These are phyloP conservation scores for Malurus splendens DNA, from an alignment of 2,797 vertebrate genomes.

Conservation along the genomic window DNA sequence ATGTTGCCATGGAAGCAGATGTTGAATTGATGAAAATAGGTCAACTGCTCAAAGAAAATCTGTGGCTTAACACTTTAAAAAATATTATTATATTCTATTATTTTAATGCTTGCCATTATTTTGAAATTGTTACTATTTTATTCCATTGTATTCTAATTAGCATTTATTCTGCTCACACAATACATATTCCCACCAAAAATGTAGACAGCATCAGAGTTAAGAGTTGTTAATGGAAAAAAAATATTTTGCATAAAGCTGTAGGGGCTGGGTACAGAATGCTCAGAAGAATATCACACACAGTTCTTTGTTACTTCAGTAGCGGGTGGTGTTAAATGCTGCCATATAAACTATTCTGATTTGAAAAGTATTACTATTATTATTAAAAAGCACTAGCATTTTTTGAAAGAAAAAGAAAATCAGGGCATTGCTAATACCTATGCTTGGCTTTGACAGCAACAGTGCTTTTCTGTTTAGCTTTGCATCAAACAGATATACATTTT, in stretches of 20 bases:
- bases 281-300: neutral
- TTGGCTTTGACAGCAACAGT: neutral
- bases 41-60: conserved; percentile 3
- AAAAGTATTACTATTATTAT: neutral
- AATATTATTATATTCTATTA: neutral
- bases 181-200: neutral
- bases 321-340: neutral
- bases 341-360: neutral
- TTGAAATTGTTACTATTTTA: neutral
- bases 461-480: neutral
- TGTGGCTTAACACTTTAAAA: neutral
- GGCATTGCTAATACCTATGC: neutral
- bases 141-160: neutral
- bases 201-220: neutral
- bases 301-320: neutral
- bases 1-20: conserved; percentile 49
- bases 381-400: neutral
- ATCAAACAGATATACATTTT: neutral
- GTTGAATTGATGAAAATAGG: conserved; percentile 40
- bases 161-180: neutral
- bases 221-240: neutral
- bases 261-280: neutral
- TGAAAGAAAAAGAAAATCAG: neutral
- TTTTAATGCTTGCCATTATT: neutral
- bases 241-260: neutral